These are phyloP conservation scores for Mesocricetus auratus DNA, from an alignment of 2,113 vertebrate species.

Conservation along the genomic window DNA sequence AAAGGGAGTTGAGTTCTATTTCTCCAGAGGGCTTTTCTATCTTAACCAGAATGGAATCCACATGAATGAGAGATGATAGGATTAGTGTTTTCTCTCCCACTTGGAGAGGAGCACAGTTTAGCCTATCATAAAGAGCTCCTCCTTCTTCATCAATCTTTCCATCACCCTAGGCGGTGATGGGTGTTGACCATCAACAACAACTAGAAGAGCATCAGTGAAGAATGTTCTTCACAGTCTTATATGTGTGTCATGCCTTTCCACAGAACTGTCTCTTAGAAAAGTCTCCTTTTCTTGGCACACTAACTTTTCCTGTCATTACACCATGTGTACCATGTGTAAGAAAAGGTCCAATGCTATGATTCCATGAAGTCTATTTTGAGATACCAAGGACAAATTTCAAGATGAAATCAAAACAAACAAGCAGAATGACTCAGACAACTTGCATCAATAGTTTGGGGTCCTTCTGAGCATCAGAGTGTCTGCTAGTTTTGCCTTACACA, in stretches of 20 bases:
- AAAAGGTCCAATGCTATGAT: fast-evolving
- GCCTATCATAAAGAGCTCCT: background rate
- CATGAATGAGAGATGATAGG: background rate
- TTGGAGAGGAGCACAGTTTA: background rate
- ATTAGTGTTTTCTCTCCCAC: background rate
- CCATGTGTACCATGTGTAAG: background rate
- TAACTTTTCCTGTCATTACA: background rate
- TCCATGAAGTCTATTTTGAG: background rate
- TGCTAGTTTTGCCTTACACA: background rate
- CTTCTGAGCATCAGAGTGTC: background rate
- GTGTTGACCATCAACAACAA: background rate
- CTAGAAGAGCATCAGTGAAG: background rate
- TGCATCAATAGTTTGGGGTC: background rate
- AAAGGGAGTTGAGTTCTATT: background rate
- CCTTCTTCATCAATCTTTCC: background rate
- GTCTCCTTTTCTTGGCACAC: background rate
- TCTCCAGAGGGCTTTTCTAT: background rate
- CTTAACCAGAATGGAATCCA: background rate
- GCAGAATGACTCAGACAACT: background rate
- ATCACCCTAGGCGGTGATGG: background rate
- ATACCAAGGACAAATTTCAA: background rate
- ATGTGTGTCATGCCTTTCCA: background rate
- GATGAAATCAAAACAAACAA: background rate
- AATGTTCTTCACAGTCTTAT: background rate
- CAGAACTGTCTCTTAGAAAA: background rate